A percentile compares a stretch with the other conserved stretches of the same genome.
Evolutionary conservation across 2,888 invertebrate species (phyloP).

Genomic region (Branchellion lobata): DNA sequence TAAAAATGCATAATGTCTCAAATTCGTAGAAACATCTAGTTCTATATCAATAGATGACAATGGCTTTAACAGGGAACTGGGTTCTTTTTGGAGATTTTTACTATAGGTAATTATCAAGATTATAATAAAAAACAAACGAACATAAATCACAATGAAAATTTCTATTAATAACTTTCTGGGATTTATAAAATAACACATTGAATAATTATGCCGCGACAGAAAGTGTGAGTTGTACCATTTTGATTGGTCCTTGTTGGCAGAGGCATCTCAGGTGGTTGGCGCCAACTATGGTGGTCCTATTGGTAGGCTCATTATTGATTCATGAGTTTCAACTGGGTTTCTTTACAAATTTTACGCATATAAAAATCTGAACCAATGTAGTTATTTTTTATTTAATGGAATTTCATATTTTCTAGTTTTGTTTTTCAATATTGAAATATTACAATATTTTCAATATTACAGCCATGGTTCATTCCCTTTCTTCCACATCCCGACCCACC

Average conservation of each 20-base stretch:
- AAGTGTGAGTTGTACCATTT: conserved; percentile 2
- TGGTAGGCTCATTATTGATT: no score
- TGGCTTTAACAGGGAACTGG: background rate
- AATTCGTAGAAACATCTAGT: no score
- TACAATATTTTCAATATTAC: no score
- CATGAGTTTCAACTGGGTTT: no score
- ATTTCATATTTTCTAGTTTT: no score
- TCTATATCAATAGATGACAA: background rate
- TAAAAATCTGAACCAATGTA: no score
- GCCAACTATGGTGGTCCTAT: conserved; percentile 1
- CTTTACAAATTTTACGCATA: no score
- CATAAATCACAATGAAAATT: background rate
- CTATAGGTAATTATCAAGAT: background rate
- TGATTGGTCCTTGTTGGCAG: conserved; percentile 2
- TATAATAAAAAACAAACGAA: background rate
- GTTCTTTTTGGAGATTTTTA: background rate
- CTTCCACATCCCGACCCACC: background rate
- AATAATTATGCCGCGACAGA: background rate
- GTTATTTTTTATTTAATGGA: no score
- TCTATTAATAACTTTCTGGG: background rate
- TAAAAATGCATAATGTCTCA: no score
- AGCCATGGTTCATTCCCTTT: background rate
- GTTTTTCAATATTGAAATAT: no score
- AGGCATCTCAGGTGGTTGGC: background rate
- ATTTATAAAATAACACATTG: no score